A percentile compares a stretch with the other conserved stretches of the same genome.
phyloP scores from a whole-genome alignment of 2,113 vertebrate genomes.

The Trichomycterus rosablanca region DNA sequence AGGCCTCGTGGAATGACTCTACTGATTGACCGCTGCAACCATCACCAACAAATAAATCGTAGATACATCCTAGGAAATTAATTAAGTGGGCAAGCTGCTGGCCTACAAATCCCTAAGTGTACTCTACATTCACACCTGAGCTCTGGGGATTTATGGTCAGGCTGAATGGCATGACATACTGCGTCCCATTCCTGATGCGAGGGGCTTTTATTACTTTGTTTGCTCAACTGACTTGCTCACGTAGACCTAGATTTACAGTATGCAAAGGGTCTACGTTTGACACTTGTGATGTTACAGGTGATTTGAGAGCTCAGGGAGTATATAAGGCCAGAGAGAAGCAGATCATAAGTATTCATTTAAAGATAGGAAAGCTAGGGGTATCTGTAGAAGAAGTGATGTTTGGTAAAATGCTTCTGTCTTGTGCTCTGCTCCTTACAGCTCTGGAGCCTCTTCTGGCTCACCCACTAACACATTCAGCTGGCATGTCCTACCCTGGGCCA shows the following conservation, averaged over 20 bases:
- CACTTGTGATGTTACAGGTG: slow-evolving; percentile 18
- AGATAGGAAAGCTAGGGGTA: background rate
- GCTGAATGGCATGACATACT: slow-evolving; percentile 24
- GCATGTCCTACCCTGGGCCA: slow-evolving; percentile 44
- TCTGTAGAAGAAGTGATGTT: slow-evolving; percentile 35
- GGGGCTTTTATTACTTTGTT: slow-evolving; percentile 44
- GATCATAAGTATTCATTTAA: background rate
- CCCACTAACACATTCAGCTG: slow-evolving; percentile 40
- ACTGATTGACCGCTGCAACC: background rate
- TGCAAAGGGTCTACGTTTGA: slow-evolving; percentile 7
- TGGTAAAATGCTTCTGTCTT: slow-evolving; percentile 42
- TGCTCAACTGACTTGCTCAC: slow-evolving; percentile 16
- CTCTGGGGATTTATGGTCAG: slow-evolving; percentile 42
- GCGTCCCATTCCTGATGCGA: slow-evolving; percentile 15
- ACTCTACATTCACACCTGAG: slow-evolving; percentile 41
- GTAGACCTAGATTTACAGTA: slow-evolving; percentile 36
- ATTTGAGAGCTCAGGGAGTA: background rate
- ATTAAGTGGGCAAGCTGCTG: slow-evolving; percentile 37
- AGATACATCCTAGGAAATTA: slow-evolving; percentile 37
- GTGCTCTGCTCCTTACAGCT: slow-evolving; percentile 36
- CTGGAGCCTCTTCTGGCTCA: slow-evolving; percentile 37
- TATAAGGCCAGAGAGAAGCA: background rate
- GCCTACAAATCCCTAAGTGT: slow-evolving; percentile 7
- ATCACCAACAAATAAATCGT: slow-evolving; percentile 29
- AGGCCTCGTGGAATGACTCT: background rate